Conservation (phyloP, 1,140 invertebrate species). For the Drosophila insularis region DNA sequence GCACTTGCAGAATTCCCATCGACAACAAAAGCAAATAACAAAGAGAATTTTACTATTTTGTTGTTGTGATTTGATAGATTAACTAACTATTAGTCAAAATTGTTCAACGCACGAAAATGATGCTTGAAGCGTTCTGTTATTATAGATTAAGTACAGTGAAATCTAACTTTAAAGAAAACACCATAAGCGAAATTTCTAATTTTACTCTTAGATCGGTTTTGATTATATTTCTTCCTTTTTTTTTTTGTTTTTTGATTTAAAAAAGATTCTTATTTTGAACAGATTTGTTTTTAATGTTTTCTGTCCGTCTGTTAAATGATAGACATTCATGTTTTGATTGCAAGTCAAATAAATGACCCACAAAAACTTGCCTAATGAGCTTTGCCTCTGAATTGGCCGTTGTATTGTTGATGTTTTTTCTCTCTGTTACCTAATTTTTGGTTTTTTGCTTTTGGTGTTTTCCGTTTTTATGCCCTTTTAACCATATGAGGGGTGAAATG, state of each 20-base stretch:
- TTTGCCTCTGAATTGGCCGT: background rate
- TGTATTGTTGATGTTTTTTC: background rate
- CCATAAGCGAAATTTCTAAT: background rate
- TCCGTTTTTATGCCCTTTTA: background rate
- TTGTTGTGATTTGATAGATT: background rate
- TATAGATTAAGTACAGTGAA: background rate
- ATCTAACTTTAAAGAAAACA: background rate
- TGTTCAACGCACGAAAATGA: conserved; percentile 21
- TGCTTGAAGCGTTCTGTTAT: background rate
- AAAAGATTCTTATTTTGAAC: too few species aligned
- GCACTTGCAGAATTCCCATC: background rate
- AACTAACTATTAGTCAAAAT: background rate
- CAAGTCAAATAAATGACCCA: conserved; percentile 18
- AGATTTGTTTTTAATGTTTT: background rate
- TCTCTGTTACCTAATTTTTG: background rate
- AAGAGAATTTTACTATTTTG: background rate
- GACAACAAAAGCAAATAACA: background rate
- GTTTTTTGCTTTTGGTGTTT: background rate
- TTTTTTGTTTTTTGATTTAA: too few species aligned
- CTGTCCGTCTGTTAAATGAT: background rate
- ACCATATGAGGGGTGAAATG: background rate
- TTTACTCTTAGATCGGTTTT: background rate
- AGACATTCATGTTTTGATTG: background rate
- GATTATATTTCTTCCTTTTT: too few species aligned
- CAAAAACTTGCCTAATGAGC: conserved; percentile 37